Percentiles rank a stretch among this genome's conserved stretches.
Evolutionary conservation across 2,888 invertebrate species (phyloP).

Genomic region (Druceiella hillmani): DNA sequence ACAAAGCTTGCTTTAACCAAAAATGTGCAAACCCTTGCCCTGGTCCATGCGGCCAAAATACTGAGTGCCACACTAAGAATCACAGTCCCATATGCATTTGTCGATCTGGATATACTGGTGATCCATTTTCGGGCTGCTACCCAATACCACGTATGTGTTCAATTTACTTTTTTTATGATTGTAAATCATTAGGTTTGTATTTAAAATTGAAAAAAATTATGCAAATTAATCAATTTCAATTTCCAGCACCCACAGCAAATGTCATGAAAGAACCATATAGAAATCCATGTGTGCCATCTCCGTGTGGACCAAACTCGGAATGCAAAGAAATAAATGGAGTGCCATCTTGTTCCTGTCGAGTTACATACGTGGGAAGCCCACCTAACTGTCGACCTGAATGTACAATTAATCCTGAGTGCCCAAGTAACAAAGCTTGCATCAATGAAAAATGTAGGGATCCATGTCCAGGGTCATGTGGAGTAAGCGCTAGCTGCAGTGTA

Average conservation of each 20-base stretch:
- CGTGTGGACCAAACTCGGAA: conserved; percentile 63
- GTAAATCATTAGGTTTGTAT: not conserved
- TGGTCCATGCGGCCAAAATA: conserved; percentile 61
- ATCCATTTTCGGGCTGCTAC: conserved; percentile 64
- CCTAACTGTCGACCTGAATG: conserved; percentile 72
- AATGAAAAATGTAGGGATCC: conserved; percentile 67
- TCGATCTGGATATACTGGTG: conserved; percentile 54
- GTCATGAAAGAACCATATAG: conserved; percentile 34
- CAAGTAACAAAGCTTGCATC: conserved; percentile 66
- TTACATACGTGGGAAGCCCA: conserved; percentile 61
- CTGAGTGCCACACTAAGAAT: conserved; percentile 68
- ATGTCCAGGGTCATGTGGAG: conserved; percentile 67
- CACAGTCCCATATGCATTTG: conserved; percentile 78
- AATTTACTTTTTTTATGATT: conserved; percentile 4
- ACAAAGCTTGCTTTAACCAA: conserved; percentile 68
- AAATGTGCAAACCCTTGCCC: conserved; percentile 76
- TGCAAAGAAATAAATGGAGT: conserved; percentile 55
- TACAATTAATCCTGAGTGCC: conserved; percentile 66
- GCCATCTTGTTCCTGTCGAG: conserved; percentile 62
- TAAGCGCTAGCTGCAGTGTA: conserved; percentile 57
- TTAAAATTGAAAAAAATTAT: conserved; percentile 5
- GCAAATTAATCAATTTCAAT: conserved; percentile 7
- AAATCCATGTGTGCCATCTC: conserved; percentile 65
- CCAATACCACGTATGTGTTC: conserved; percentile 41
- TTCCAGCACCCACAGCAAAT: conserved; percentile 32